These are phyloP conservation scores for Drosophila kepulauana DNA, from an alignment of 1,140 invertebrate species.

Conservation along the genomic window DNA sequence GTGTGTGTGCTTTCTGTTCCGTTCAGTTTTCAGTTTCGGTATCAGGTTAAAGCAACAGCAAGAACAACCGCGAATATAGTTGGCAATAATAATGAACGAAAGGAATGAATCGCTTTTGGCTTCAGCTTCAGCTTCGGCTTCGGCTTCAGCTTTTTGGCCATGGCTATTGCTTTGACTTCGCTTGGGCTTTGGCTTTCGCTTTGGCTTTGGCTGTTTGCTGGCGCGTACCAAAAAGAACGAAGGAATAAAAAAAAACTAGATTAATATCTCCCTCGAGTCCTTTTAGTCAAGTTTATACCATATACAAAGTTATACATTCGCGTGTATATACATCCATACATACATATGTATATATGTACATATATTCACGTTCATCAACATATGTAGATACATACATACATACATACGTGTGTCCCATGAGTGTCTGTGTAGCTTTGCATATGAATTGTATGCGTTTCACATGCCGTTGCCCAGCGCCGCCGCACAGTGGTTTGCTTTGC, in stretches of 20 bases:
- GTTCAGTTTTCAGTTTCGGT: constrained; percentile 74
- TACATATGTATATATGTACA: constrained; percentile 16
- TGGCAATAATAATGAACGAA: constrained; percentile 80
- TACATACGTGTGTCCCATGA: constrained; percentile 35
- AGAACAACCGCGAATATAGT: constrained; percentile 73
- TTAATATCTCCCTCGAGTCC: constrained; percentile 82
- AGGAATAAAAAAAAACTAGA: constrained; percentile 59
- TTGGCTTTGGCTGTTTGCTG: constrained; percentile 51
- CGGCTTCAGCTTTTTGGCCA: constrained; percentile 29
- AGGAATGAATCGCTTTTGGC: constrained; percentile 68
- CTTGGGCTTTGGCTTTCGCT: constrained; percentile 39
- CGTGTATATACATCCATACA: not conserved
- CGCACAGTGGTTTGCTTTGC: constrained; percentile 29
- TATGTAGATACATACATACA: constrained; percentile 10
- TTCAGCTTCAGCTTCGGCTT: constrained; percentile 21
- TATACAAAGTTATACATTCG: constrained; percentile 34
- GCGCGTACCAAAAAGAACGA: constrained; percentile 35
- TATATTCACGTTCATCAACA: not conserved
- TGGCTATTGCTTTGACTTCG: not conserved
- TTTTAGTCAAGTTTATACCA: constrained; percentile 77
- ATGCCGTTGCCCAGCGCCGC: constrained; percentile 41
- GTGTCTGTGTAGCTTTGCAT: constrained; percentile 64
- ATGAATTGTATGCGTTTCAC: constrained; percentile 71
- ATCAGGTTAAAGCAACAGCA: constrained; percentile 69
- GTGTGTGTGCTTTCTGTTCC: constrained; percentile 46